A percentile compares a stretch with the other conserved stretches of the same genome.
Evolutionary conservation across 64 coral and sea anemone species (phyloP).

Genomic region (Stylophora pistillata): DNA sequence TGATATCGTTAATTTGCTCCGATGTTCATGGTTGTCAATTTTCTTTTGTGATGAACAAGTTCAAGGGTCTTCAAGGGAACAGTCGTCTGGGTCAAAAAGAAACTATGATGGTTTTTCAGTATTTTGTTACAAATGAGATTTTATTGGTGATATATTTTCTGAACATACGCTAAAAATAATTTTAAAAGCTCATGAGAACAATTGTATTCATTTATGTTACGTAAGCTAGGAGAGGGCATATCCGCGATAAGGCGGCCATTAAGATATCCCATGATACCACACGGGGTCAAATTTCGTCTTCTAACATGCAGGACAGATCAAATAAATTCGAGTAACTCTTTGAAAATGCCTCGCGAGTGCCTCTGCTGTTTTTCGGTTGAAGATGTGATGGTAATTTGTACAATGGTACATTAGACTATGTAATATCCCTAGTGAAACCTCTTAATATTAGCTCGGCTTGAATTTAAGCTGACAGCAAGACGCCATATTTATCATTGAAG

Average conservation of each 20-base stretch:
- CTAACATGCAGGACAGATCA: not conserved
- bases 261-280: not conserved
- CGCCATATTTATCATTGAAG: no score
- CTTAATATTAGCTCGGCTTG: no score
- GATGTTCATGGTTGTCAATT: not conserved
- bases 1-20: not conserved
- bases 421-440: no score
- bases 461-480: no score
- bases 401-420: no score
- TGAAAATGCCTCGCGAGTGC: no score
- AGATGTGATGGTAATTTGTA: no score
- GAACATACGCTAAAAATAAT: not conserved
- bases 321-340: no score
- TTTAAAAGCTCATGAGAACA: not conserved
- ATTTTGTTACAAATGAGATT: slow-evolving; percentile 1
- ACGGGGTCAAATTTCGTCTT: not conserved
- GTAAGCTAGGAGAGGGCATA: not conserved
- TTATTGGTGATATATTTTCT: not conserved
- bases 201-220: not conserved
- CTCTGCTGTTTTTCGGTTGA: no score
- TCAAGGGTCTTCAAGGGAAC: not conserved
- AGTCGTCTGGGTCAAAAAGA: not conserved
- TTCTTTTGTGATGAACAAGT: not conserved
- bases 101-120: not conserved
- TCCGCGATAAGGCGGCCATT: no score